phyloP scores from a whole-genome alignment of 1,140 invertebrate genomes.

The Dryas iulia region DNA sequence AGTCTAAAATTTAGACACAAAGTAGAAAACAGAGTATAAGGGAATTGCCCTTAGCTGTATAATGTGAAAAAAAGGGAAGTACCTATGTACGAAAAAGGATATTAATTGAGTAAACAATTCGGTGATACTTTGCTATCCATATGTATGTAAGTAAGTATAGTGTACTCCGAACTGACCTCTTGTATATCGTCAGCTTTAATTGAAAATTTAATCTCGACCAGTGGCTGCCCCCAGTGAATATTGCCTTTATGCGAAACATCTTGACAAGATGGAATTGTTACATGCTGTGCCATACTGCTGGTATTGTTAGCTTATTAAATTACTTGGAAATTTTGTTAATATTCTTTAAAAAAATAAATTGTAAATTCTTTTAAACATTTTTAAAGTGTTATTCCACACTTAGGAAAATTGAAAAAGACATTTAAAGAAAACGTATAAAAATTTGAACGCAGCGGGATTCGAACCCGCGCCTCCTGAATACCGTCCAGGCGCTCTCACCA shows the following conservation, averaged over 20 bases:
- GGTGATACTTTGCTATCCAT: neutral
- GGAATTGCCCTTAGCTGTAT: too few species aligned
- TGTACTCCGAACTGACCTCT: neutral
- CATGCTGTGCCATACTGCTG: neutral
- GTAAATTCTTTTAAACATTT: too few species aligned
- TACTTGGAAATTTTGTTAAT: neutral
- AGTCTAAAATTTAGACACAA: too few species aligned
- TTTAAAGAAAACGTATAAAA: too few species aligned
- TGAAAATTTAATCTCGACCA: slow-evolving; percentile 39
- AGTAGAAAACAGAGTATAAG: too few species aligned
- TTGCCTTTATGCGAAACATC: slow-evolving; percentile 18
- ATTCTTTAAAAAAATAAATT: neutral
- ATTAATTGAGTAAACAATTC: neutral
- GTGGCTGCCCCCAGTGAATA: slow-evolving; percentile 15
- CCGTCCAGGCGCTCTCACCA: too few species aligned
- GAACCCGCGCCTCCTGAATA: too few species aligned
- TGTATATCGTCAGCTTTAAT: slow-evolving; percentile 26
- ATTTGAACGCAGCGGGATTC: too few species aligned
- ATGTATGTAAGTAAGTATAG: neutral
- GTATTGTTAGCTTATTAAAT: neutral
- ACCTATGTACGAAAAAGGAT: neutral
- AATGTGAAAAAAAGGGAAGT: too few species aligned
- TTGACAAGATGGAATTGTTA: slow-evolving; percentile 7
- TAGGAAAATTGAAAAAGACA: too few species aligned
- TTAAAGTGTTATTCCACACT: too few species aligned